Evolutionary conservation across 2,113 vertebrate species (phyloP), one percentile per base, ranked within the genome.

Genomic region (Synchiropus splendidus): DNA sequence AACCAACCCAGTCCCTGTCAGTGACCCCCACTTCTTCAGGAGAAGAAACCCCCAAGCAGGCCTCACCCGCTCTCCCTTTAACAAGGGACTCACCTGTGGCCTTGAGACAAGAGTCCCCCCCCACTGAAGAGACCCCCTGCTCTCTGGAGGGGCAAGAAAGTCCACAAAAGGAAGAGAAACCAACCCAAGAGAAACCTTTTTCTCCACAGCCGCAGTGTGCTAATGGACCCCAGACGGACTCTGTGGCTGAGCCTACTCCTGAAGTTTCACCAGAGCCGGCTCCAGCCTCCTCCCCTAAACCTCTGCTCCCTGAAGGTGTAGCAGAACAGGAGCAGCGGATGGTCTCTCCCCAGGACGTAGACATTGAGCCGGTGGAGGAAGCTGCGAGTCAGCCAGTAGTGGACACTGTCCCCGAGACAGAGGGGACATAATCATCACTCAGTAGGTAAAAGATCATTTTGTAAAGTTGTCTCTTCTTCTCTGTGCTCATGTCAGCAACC

Each of bases 371-470:
- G 85, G 76, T 84, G 88, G 90, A 89, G 87, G 91, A 90, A 82
- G 81, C 91, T 90, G 87, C 89, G 77, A 93, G 85, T 92, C 91
- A 92, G 89, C 89, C 92, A 92, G 92, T 96, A 89, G 88, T 97
- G 90, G 92, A 94, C 90, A 92, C 79, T 82, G 77, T 89, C 90
- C 93, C 92, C 90, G 92, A 97, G 89, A 97, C 92, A 94, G 94
- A 97, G 89, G 92, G 92, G 89, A 94, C 95, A 97, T 98, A 97
- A 96, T 92, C 92, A 92, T 96, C 94, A 89, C 91, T 95, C 91
- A 96, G 91, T 96, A 98, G 94, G 92, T 98, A 98, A 96, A 90
- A 93, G 92, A 94, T 92, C 89, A 91, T 98, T 98, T 97, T 95
- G 93, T 97, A 95, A 91, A 98, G 94, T 94, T 96, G 92, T 80